Evolutionary conservation across 92 coral and sea anemone species (phyloP), one percentile per base, ranked within the genome.

Genomic region (Galaxea fascicularis): DNA sequence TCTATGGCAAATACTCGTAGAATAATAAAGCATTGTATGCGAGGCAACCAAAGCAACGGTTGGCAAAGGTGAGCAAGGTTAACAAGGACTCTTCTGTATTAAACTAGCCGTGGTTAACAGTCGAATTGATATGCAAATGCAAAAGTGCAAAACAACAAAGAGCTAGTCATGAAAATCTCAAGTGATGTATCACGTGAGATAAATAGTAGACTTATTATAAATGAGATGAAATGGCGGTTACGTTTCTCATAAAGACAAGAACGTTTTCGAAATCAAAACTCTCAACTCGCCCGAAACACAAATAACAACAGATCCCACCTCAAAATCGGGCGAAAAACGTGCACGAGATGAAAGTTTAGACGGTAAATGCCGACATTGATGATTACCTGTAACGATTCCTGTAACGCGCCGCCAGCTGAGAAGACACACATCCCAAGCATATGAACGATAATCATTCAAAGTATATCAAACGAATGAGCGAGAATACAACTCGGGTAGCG

Each of bases 121-220:
- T 8, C 60, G 16, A 25, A 79, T 65, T 79, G 45, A 65, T 79
- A 79, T 79, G 84, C 51, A 65, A 79, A 79, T 79, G 17, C 21
- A 13, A 51, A 28, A 64, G 27, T 18, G 10, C 20, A 16, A 15
- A 10, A 35, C 15, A 46, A 65, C 84, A 79, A 65, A 24, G 52
- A 71, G 31, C 3, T 27, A 79, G 47, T 79, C 57, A 29, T 65
- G 76, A 47, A 67, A 29, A 47, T 67, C 75, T 79, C 84, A 65
- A 65, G 49, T n/a, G 12, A 8, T 13, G 21, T 39, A 21, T 79
- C 84, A 79, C 75, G 74, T 79, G 64, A 66, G 22, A 10, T 49
- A 49, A 20, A 79, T 45, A 27, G 21, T 12, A 27, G 73, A 6
- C n/a, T 27, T 25, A 5, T 5, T 46, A 46, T 46, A 46, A 46